Evolutionary conservation across 53 echinoderm and acorn worm species (phyloP), one percentile per base, ranked within the genome.

Genomic region (Glandiceps talaboti): DNA sequence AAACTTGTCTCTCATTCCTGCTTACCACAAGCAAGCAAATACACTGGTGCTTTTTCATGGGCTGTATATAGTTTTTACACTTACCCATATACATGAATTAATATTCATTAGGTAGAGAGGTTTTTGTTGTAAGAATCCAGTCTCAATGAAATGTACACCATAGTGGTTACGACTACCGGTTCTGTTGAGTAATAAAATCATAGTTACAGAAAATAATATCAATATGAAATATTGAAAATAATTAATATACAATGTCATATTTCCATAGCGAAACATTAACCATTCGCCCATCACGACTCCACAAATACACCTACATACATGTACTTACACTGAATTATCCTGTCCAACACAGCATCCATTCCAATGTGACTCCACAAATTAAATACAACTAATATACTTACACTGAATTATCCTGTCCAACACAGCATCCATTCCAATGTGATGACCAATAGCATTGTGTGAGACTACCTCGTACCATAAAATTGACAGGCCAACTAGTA

Each of bases 361-460:
- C n/a, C n/a, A n/a, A n/a, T n/a, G n/a, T n/a, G n/a, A n/a, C n/a
- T n/a, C n/a, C n/a, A n/a, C n/a, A n/a, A n/a, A n/a, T n/a, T n/a
- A n/a, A n/a, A n/a, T 45, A 20, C 20, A 45, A 20, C 64, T 45
- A 45, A 12, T 6, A 12, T 12, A 45, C 64, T 45, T 45, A 45
- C 64, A 45, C 64, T 45, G 64, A 27, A 26, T 75, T 75, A n/a
- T 28, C 29, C 27, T 78, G 32, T 14, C 27, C 32, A 6, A 26
- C 32, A 20, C 32, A 78, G 79, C 31, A 32, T 30, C 79, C 79
- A 78, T 25, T 32, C 14, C 26, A 10, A 1, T 27, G 27, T 1
- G 31, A 26, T 25, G 78, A 26, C 86, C 86, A 86, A 0, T 74
- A 27, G 30, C 82, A 82, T 33, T 73, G 33, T 0, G 74, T 82